phyloP scores from a whole-genome alignment of 2,797 vertebrate species.

The Sciurus vulgaris region DNA sequence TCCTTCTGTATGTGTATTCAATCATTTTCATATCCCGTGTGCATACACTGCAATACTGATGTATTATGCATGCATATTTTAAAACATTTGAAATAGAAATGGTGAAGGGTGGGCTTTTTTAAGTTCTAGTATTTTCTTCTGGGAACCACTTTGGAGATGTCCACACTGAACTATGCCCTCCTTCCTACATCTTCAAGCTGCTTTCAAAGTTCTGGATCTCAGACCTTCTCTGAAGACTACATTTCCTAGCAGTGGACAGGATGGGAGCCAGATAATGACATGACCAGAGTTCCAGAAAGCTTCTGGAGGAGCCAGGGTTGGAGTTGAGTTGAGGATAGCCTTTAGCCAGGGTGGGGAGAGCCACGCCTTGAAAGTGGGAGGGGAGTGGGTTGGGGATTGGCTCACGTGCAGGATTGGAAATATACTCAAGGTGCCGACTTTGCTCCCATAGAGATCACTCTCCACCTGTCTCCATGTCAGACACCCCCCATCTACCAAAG shows the following conservation, averaged over 20 bases:
- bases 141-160: neutral
- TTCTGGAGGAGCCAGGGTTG: neutral
- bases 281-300: neutral
- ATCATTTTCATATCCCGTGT: neutral
- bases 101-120: neutral
- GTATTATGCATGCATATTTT: neutral
- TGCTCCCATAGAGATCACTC: neutral
- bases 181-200: neutral
- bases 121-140: slow-evolving; percentile 19
- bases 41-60: neutral
- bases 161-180: neutral
- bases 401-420: neutral
- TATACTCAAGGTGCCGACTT: neutral
- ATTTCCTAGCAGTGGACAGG: neutral
- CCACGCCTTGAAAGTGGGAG: neutral
- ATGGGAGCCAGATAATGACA: neutral
- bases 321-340: neutral
- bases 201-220: neutral
- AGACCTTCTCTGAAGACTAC: neutral
- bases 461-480: neutral
- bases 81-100: neutral
- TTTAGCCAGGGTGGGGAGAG: neutral
- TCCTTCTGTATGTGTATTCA: neutral
- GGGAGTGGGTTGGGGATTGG: too few species aligned
- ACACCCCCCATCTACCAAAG: neutral